phyloP scores from a whole-genome alignment of 2,797 vertebrate genomes.

The Peromyscus melanophrys region DNA sequence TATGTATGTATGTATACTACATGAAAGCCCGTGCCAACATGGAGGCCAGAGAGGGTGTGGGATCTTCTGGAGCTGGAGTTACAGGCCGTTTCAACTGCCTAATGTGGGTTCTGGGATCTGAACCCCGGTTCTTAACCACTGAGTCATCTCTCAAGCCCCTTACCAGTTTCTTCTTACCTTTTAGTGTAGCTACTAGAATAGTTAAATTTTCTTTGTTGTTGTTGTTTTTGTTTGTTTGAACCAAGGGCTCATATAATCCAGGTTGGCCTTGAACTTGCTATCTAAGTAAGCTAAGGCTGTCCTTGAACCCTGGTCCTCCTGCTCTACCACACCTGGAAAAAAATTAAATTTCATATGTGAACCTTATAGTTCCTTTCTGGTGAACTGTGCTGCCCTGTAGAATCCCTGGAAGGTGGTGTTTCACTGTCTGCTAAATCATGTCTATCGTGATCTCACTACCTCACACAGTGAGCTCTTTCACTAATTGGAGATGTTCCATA shows the following conservation, averaged over 20 bases:
- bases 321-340: not conserved
- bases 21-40: too few relatives aligned
- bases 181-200: slow-evolving; percentile 29
- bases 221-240: not conserved
- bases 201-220: not conserved
- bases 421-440: not conserved
- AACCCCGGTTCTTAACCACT: not conserved
- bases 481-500: not conserved
- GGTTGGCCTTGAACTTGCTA: not conserved
- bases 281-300: not conserved
- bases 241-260: not conserved
- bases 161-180: slow-evolving; percentile 10
- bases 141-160: not conserved
- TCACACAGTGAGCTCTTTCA: not conserved
- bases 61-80: not conserved
- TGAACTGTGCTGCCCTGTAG: not conserved
- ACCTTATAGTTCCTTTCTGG: slow-evolving; percentile 36
- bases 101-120: not conserved
- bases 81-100: not conserved
- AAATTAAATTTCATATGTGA: not conserved
- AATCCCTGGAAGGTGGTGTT: not conserved
- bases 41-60: not conserved
- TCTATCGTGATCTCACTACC: not conserved
- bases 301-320: not conserved
- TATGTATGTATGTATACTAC: not conserved